Base-by-base conservation (phyloP, 2,888 invertebrate genomes). In the Xanthorhoe spadicearia region DNA sequence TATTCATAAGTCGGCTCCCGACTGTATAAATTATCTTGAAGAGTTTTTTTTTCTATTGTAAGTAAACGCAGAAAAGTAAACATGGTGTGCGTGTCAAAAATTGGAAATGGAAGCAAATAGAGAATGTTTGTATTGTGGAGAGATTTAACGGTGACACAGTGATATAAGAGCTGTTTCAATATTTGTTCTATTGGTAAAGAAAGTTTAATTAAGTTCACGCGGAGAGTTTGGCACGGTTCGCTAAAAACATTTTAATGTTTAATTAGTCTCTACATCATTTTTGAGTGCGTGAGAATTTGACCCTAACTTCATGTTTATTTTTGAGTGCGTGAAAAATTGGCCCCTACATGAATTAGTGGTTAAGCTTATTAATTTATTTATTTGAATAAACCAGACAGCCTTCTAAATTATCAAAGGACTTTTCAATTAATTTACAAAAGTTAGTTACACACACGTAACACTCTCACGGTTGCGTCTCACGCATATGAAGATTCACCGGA, bases 61-160 rank as follows among this genome's bases (percentile, higher is more conserved):
- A 17, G 48, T 15, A 15, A 48, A 48, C 48, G 17, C 43, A 43
- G 13, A 3, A 43, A 43, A 17, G 48, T 48, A 48, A 15, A 17
- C 28, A 60, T 50, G 50, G n/a, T 43, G 50, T 64, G 35, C 56
- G 61, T 61, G 68, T 68, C 61, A 66, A 71, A 74, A 66, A 68
- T 72, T 55, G 63, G 61, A 70, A 72, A 72, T 70, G 64, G 46
- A 71, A 32, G 53, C 60, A 66, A 70, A 67, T 72, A 73, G 68
- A 75, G 70, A 75, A 66, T 75, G 70, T 62, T 78, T 76, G 70
- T 38, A 69, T 81, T 43, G 38, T 13, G 13, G 38, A 43, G 13
- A 43, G 38, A 13, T 43, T 80, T 77, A 77, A 78, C 81, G 80
- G 74, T 43, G 38, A 43, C 35, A 9, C 10, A 43, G 13, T 13